A percentile compares a stretch with the other conserved stretches of the same genome.
Conservation (phyloP, 2,888 invertebrate species). For the Pammene fasciana region DNA sequence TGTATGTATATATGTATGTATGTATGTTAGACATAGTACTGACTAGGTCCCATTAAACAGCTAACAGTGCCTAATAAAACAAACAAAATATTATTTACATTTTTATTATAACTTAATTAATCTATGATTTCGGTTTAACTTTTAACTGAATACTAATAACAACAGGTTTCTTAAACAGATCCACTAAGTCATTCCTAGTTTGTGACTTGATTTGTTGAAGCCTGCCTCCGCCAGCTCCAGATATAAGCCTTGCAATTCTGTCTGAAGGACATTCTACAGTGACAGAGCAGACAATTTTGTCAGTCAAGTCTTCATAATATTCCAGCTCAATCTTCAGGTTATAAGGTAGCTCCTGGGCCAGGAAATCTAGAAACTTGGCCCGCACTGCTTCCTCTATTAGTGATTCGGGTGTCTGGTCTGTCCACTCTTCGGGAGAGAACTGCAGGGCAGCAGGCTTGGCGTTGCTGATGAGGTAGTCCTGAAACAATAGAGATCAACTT, state of each 20-base stretch:
- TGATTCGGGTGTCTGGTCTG: slow-evolving; percentile 88
- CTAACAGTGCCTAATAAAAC: neutral
- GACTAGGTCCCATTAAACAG: too few relatives aligned
- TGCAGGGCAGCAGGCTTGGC: slow-evolving; percentile 87
- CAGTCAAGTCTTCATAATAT: slow-evolving; percentile 83
- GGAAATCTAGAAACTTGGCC: slow-evolving; percentile 91
- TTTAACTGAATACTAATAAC: slow-evolving; percentile 64
- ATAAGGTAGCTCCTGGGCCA: slow-evolving; percentile 95
- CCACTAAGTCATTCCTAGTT: slow-evolving; percentile 85
- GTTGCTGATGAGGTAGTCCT: slow-evolving; percentile 87
- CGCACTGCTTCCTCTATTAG: slow-evolving; percentile 90
- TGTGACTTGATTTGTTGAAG: slow-evolving; percentile 88
- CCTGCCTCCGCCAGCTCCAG: slow-evolving; percentile 87
- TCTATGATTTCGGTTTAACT: slow-evolving; percentile 47
- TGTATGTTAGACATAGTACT: too few relatives aligned
- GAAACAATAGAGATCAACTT: slow-evolving; percentile 48
- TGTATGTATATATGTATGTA: too few relatives aligned
- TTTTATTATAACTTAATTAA: slow-evolving; percentile 6
- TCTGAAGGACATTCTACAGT: slow-evolving; percentile 85
- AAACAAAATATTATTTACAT: neutral
- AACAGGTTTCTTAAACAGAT: slow-evolving; percentile 85
- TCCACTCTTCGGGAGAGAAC: slow-evolving; percentile 86
- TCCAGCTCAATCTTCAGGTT: slow-evolving; percentile 86
- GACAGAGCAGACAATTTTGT: slow-evolving; percentile 80
- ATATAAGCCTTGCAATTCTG: slow-evolving; percentile 85